Conservation (phyloP, 2,888 invertebrate species). For the Lucinisca nassula region DNA sequence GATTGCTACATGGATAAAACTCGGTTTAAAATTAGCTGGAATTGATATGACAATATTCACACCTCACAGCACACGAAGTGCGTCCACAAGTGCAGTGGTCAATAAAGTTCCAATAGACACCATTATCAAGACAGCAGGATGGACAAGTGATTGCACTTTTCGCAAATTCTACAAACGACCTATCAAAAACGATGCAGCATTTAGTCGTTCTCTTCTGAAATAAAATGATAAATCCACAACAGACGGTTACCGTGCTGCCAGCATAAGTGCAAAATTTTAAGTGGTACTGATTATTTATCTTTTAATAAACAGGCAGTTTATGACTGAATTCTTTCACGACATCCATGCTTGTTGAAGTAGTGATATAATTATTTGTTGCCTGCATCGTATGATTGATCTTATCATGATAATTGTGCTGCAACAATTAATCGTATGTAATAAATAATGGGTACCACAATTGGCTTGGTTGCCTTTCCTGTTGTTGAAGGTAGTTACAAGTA, state of each 20-base stretch:
- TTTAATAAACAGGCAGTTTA: no score
- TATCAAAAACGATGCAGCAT: neutral
- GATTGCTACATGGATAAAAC: neutral
- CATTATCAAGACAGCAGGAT: conserved; percentile 3
- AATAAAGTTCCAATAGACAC: conserved; percentile 1
- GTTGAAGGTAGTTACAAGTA: no score
- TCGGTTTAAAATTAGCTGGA: neutral
- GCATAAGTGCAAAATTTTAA: no score
- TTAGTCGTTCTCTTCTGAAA: neutral
- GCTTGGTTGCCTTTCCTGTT: no score
- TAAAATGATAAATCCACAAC: neutral
- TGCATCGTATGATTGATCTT: neutral
- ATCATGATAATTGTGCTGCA: neutral
- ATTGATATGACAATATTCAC: neutral
- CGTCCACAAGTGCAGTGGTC: neutral
- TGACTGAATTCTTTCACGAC: no score
- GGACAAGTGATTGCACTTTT: neutral
- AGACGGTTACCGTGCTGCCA: neutral
- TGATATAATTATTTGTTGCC: no score
- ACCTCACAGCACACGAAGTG: neutral
- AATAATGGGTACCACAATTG: no score
- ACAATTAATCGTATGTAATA: neutral
- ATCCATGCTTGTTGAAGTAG: no score
- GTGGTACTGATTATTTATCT: no score
- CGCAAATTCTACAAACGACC: neutral